Evolutionary conservation across 1,140 invertebrate genomes (phyloP), one percentile per base, ranked within the genome.

Genomic region (Lordiphosa mommai): DNA sequence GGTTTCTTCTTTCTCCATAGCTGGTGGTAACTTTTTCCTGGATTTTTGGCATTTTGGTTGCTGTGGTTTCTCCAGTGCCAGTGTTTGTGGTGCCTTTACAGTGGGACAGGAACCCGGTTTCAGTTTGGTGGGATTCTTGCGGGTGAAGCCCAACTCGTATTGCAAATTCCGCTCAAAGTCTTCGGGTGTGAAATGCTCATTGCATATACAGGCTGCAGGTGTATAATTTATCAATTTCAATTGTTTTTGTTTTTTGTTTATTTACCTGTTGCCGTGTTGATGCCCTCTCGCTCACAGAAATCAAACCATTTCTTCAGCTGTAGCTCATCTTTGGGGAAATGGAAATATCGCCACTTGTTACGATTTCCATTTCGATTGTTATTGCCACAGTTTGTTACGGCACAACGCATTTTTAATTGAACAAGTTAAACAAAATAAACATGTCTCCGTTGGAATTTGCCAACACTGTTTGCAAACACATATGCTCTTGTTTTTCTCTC

Each of bases 141-240:
- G 30, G 1, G 47, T 53, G 6, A 74, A 74, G 0, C 70, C 65
- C 7, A 74, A 14, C 30, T 69, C 64, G 27, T 50, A 73, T 55
- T 73, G 64, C 55, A 73, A 49, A 69, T 73, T 73, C 0, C 64
- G 34, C 10, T 74, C 64, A 41, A 74, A 73, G 14, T 69, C 72
- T 0, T 58, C 32, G 1, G 65, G 9, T 0, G 49, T 44, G 23
- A 74, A 74, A 27, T 73, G 72, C 9, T 64, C 47, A 30, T 74
- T 64, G 40, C 71, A 74, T n/a, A 72, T 72, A 7, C 70, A 74
- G 6, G 72, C 70, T 69, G 23, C 37, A 38, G 13, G 3, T 13
- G 9, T 49, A 36, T 20, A 16, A 29, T 34, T 23, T n/a, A 14
- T 23, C n/a, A 7, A 4, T 5, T 6, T 4, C 8, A 8, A 20